Evolutionary conservation across 1,140 invertebrate genomes (phyloP), one percentile per base, ranked within the genome.

Genomic region (Camponotus pennsylvanicus): DNA sequence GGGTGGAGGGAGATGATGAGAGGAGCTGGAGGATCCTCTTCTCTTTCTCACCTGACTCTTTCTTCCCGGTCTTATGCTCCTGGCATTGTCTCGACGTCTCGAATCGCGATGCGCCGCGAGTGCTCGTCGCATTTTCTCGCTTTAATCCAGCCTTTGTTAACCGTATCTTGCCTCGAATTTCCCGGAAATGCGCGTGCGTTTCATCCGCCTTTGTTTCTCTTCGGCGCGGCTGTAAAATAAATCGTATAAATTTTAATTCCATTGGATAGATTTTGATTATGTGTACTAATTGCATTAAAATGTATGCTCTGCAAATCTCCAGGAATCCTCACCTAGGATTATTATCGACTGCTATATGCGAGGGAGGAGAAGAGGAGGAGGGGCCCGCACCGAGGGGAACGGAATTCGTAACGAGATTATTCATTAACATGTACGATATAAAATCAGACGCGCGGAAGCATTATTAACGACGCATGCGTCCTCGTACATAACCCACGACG

Each of bases 351-450:
- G 9, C 42, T 7, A n/a, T 21, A 1, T 9, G 45, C 61, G 63
- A 8, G 7, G 42, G 18, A 42, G 2, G 13, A 21, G 5, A 8
- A 21, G 5, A 13, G 0, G n/a, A n/a, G 9, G 55, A 15, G 55
- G 3, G 55, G 55, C 27, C 27, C 27, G 27, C 27, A 27, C 27
- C 27, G n/a, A 3, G 18, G 3, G 45, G 45, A 42, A 40, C 66
- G 55, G 64, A 80, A 80, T 80, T 55, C 49, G 77, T 55, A 80
- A 80, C 79, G 79, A 75, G 69, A 73, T 73, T 42, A 63, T 80
- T 70, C 69, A 75, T 83, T 83, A 83, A 75, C 40, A 61, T 83
- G 32, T 73, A 40, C 67, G 55, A 59, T 63, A 70, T 83, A 73
- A 83, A 83, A 83, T 2, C 27, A 15, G n/a, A 21, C 27, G 27